A percentile compares a stretch with the other conserved stretches of the same genome.
phyloP scores from a whole-genome alignment of 1,140 invertebrate genomes.

The Drosophila subobscura region DNA sequence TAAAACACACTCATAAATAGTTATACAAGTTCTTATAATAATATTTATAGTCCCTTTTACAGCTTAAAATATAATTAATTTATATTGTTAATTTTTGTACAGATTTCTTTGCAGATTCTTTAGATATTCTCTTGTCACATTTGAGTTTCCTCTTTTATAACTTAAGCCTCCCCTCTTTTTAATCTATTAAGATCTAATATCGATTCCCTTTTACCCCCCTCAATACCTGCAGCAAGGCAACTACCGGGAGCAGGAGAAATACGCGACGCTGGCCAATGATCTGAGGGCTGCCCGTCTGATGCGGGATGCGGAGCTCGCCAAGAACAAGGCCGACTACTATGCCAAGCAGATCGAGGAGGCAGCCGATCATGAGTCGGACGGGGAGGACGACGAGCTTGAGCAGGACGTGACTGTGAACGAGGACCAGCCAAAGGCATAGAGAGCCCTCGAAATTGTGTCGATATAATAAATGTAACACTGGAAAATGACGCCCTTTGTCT shows the following conservation, averaged over 20 bases:
- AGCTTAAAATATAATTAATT: background rate
- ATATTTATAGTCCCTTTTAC: background rate
- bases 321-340: constrained; percentile 3
- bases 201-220: background rate
- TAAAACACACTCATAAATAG: background rate
- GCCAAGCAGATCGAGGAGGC: constrained; percentile 2
- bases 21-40: background rate
- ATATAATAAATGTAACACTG: no score
- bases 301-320: constrained; percentile 8
- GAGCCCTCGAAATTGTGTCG: no score
- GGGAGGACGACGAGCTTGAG: constrained; percentile 28
- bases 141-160: background rate
- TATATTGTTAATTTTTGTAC: background rate
- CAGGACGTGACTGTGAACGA: constrained; percentile 4
- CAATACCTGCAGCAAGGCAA: constrained; percentile 12
- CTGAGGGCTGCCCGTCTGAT: background rate
- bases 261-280: constrained; percentile 16
- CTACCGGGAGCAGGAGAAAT: constrained; percentile 26
- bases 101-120: background rate
- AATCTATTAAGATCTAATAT: background rate
- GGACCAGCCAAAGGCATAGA: background rate
- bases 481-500: no score
- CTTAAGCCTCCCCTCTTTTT: background rate
- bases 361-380: constrained; percentile 11
- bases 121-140: constrained; percentile 4